phyloP scores from a whole-genome alignment of 1,140 invertebrate species.

The Pararge aegeria region DNA sequence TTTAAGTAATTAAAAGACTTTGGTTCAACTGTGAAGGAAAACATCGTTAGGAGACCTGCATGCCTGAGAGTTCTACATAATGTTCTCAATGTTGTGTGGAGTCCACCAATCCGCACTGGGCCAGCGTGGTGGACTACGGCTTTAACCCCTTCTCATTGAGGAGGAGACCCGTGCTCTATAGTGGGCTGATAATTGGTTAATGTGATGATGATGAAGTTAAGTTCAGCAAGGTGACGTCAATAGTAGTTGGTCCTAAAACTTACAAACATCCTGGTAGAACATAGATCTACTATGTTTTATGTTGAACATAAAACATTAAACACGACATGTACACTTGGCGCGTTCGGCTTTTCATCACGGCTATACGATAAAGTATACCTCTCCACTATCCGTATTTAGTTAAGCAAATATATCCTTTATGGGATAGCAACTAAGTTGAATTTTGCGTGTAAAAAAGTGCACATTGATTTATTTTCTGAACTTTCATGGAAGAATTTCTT shows the following conservation, averaged over 20 bases:
- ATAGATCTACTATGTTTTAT: neutral
- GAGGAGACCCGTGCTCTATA: no score
- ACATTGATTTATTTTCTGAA: neutral
- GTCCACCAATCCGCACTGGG: no score
- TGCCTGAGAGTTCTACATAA: no score
- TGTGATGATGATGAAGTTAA: no score
- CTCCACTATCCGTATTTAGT: neutral
- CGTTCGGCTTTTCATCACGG: conserved; percentile 26
- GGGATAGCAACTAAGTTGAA: neutral
- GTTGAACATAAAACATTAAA: conserved; percentile 13
- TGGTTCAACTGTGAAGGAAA: no score
- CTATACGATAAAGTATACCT: conserved; percentile 15
- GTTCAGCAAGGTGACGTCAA: no score
- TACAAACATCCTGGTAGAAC: conserved; percentile 13
- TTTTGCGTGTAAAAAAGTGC: neutral
- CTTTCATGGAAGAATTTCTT: neutral
- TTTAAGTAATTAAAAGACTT: no score
- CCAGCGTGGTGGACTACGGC: no score
- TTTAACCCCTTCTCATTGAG: no score
- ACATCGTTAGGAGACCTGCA: no score
- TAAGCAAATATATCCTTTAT: conserved; percentile 1
- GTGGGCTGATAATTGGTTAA: no score
- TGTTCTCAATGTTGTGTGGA: no score
- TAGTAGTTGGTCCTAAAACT: neutral
- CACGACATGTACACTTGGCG: conserved; percentile 19